Percentiles rank a stretch among this genome's conserved stretches.
Evolutionary conservation across 2,888 invertebrate genomes (phyloP).

Genomic region (Harpagoxenus sublaevis): DNA sequence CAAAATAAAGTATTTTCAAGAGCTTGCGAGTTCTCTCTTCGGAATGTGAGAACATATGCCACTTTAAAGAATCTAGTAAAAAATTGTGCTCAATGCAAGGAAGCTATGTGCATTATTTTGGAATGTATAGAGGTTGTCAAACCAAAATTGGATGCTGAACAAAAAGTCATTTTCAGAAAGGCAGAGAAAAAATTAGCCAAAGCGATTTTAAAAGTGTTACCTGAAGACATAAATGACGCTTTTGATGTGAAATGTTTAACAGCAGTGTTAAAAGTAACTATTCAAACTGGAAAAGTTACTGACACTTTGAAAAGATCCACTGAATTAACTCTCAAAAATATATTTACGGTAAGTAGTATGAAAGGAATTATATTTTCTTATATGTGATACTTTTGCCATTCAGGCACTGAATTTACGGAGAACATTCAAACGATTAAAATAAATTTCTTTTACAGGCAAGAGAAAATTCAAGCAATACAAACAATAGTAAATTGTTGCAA

Average conservation of each 20-base stretch:
- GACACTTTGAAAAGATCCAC: conserved; percentile 68
- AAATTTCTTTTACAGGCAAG: conserved; percentile 60
- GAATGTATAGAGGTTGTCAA: conserved; percentile 77
- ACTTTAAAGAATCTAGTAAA: conserved; percentile 69
- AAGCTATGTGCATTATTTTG: conserved; percentile 70
- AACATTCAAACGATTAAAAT: conserved; percentile 2
- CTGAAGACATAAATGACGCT: conserved; percentile 65
- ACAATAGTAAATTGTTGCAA: conserved; percentile 63
- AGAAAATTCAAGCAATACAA: conserved; percentile 13
- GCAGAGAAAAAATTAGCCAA: conserved; percentile 75
- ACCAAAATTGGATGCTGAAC: conserved; percentile 71
- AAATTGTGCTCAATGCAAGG: conserved; percentile 21
- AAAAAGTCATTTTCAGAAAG: conserved; percentile 74
- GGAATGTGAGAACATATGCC: conserved; percentile 66
- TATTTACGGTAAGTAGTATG: conserved; percentile 72
- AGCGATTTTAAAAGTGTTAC: conserved; percentile 68
- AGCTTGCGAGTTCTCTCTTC: conserved; percentile 75
- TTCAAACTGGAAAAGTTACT: conserved; percentile 67
- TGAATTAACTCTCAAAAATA: conserved; percentile 67
- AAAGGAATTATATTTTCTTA: not conserved
- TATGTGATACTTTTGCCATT: conserved; percentile 12
- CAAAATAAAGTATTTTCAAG: conserved; percentile 68
- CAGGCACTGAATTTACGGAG: too few relatives aligned
- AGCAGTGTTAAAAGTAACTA: conserved; percentile 74
- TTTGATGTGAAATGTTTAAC: conserved; percentile 76